Conservation (phyloP, 2,113 vertebrate genomes). For the Equus quagga region DNA sequence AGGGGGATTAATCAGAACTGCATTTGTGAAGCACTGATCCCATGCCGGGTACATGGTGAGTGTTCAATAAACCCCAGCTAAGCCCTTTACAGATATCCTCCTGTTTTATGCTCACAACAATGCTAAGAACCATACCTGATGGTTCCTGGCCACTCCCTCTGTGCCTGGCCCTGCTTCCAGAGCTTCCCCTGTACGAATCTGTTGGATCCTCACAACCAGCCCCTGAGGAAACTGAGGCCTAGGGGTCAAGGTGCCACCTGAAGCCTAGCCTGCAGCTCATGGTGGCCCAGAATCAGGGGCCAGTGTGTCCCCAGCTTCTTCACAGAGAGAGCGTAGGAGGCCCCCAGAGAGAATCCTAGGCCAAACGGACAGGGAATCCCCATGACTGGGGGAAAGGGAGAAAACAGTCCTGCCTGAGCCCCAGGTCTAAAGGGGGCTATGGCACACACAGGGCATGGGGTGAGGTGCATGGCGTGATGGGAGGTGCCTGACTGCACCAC, state of each 20-base stretch:
- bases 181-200: not conserved
- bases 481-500: not conserved
- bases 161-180: not conserved
- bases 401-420: not conserved
- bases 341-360: not conserved
- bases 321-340: not conserved
- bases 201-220: not conserved
- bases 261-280: not conserved
- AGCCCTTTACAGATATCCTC: not conserved
- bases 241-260: not conserved
- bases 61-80: not conserved
- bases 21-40: not conserved
- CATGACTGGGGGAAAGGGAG: not conserved
- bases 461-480: not conserved
- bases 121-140: not conserved
- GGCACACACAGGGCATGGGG: not conserved
- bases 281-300: not conserved
- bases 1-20: not conserved
- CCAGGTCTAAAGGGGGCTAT: not conserved
- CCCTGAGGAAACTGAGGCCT: not conserved
- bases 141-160: not conserved
- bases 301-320: not conserved
- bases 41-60: not conserved
- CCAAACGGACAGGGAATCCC: not conserved
- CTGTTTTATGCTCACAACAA: not conserved